Evolutionary conservation across 2,113 vertebrate genomes (phyloP).

Genomic region (Leucosticte australis): DNA sequence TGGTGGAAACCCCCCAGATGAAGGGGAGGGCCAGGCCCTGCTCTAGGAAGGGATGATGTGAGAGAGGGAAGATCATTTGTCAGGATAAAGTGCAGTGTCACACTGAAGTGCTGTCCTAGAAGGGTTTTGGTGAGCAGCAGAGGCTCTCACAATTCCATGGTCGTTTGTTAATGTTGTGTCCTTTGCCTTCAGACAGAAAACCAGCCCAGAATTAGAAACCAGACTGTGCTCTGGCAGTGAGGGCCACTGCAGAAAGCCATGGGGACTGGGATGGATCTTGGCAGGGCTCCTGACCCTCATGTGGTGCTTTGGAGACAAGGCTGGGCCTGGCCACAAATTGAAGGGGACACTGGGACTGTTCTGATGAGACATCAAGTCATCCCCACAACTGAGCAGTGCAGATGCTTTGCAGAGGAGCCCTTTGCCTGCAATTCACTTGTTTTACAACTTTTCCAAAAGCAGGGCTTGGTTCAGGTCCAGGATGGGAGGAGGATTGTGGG

Average conservation of each 20-base stretch:
- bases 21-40: neutral
- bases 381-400: neutral
- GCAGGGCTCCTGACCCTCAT: neutral
- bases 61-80: neutral
- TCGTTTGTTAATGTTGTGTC: neutral
- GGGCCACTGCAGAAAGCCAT: neutral
- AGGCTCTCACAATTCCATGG: neutral
- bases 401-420: neutral
- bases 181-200: neutral
- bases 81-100: neutral
- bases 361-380: neutral
- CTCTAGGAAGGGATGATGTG: neutral
- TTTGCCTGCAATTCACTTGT: neutral
- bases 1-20: neutral
- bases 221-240: neutral
- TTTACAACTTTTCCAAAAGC: neutral
- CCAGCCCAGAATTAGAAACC: neutral
- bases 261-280: neutral
- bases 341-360: neutral
- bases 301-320: conserved; percentile 6
- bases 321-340: conserved; percentile 11
- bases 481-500: neutral
- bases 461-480: neutral
- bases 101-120: neutral
- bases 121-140: neutral